These are phyloP conservation scores for Nothoprocta pentlandii DNA, from an alignment of 2,113 vertebrate species.

Conservation along the genomic window DNA sequence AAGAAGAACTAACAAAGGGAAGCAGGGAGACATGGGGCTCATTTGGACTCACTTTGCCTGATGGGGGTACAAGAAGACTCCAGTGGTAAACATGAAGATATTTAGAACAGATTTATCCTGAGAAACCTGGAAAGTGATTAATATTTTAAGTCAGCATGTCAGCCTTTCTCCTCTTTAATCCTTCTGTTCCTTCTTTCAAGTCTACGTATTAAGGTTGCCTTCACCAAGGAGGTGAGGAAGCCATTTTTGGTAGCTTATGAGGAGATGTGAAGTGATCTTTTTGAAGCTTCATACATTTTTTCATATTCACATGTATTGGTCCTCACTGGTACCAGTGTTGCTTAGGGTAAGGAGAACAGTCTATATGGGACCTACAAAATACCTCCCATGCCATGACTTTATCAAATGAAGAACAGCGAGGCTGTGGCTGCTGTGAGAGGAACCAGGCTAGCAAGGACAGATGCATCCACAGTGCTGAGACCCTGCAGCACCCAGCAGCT, in stretches of 20 bases:
- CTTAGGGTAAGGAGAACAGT: not conserved
- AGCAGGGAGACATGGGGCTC: not conserved
- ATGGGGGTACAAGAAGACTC: not conserved
- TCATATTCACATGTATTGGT: not conserved
- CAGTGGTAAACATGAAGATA: not conserved
- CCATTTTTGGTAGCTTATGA: not conserved
- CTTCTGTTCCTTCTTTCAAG: not conserved
- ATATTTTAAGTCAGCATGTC: not conserved
- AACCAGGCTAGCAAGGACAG: not conserved
- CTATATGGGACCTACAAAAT: not conserved
- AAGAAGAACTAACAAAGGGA: not conserved
- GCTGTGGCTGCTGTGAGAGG: not conserved
- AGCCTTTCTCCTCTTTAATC: not conserved
- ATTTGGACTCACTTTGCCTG: not conserved
- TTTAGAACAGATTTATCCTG: not conserved
- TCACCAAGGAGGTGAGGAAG: not conserved
- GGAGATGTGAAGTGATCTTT: not conserved
- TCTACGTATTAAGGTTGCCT: not conserved
- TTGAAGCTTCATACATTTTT: not conserved
- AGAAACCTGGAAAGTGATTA: not conserved
- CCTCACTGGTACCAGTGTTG: not conserved
- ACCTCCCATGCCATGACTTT: not conserved
- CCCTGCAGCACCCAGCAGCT: not conserved
- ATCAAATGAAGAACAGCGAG: not conserved
- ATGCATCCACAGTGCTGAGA: not conserved